These are phyloP conservation scores for Halocynthia roretzi DNA, from an alignment of 23 tunicate genomes.

Conservation along the genomic window DNA sequence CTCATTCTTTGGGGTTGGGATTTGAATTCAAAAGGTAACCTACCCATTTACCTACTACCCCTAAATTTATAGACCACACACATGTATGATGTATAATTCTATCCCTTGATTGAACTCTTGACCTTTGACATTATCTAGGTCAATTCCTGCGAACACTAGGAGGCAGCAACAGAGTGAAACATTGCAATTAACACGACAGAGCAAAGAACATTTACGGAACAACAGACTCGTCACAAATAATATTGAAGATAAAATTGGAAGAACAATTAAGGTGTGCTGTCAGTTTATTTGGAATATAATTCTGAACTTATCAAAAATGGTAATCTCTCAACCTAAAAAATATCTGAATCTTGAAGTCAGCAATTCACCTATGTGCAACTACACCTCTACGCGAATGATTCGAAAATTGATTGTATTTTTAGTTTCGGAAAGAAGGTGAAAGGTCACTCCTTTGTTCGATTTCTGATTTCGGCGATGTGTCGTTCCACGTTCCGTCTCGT, in stretches of 20 bases:
- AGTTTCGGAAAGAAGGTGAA: slow-evolving; percentile 39
- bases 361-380: not conserved
- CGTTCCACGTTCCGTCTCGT: slow-evolving; percentile 19
- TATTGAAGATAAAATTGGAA: slow-evolving; percentile 26
- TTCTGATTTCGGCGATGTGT: slow-evolving; percentile 24
- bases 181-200: slow-evolving; percentile 16
- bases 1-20: no score
- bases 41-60: no score
- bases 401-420: not conserved
- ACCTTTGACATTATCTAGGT: not conserved
- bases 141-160: not conserved
- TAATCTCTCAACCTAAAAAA: no score
- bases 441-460: slow-evolving; percentile 24
- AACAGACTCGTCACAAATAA: slow-evolving; percentile 11
- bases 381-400: not conserved
- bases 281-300: not conserved
- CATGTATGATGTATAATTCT: no score
- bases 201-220: slow-evolving; percentile 34
- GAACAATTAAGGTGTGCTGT: slow-evolving; percentile 1
- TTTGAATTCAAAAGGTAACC: no score
- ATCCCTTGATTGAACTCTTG: no score
- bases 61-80: no score
- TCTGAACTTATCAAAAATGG: not conserved
- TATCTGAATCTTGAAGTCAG: not conserved
- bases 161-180: slow-evolving; percentile 7